Base-by-base conservation (phyloP, 1,140 invertebrate genomes). In the Euura lappo region DNA sequence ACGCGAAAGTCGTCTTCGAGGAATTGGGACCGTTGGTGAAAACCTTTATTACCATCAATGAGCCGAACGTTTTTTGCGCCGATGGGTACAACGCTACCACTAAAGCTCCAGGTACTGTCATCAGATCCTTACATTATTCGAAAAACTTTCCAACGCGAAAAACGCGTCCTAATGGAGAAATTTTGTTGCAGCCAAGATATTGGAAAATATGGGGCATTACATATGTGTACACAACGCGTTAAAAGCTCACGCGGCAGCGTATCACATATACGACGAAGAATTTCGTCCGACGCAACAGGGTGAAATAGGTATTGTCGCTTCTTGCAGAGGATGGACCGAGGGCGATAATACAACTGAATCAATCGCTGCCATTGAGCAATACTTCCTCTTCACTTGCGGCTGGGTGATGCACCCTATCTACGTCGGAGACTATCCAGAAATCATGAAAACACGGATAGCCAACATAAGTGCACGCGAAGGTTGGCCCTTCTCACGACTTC, bases 371-470 rank as follows among this genome's bases (percentile, higher is more conserved):
- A 76, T 69, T 8, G 81, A 83, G 8, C 51, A 72, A 4, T 75
- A 74, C 0, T 85, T 82, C 74, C 74, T 82, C 6, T 91, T 88
- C 71, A 75, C 88, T 77, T 88, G 85, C 77, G 93, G 93, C 10
- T 93, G 91, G 91, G 89, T 89, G 70, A 88, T 90, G 0, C 83
- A 93, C 79, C 91, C 91, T n/a, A 90, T 93, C 72, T 90, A 90
- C 82, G 72, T 86, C 2, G 92, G 92, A 0, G 90, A 92, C 71
- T 93, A 93, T 79, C 91, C 92, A 2, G 77, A 83, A 72, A 78
- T 90, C 0, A 88, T 93, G 80, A 89, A 88, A 46, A 77, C 85
- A 2, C 77, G 86, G 51, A 85, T 93, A 70, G 89, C 81, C 6
- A 79, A 74, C 3, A 91, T 89, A 70, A 93, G 91, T 78, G 81